Conservation (phyloP, 2,888 invertebrate genomes). For the Baronia brevicornis region DNA sequence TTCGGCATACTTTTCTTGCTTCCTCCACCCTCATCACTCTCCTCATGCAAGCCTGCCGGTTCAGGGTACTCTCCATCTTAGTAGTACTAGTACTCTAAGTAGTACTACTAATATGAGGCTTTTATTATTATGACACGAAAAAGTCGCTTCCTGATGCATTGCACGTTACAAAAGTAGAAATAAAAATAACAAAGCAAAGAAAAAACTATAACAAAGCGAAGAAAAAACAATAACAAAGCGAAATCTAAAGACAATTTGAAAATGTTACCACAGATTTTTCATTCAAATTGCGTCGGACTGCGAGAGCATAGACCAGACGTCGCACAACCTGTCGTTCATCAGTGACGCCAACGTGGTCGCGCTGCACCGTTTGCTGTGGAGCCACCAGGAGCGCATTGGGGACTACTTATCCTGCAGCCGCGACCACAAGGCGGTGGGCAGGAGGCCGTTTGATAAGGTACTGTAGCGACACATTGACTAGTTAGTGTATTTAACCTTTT, state of each 20-base stretch:
- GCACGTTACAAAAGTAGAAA: too few relatives aligned
- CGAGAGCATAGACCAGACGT: conserved; percentile 93
- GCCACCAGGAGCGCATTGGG: conserved; percentile 93
- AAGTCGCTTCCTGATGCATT: too few relatives aligned
- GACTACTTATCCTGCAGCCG: conserved; percentile 91
- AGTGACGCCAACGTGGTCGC: conserved; percentile 97
- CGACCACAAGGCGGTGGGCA: conserved; percentile 96
- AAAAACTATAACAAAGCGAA: too few relatives aligned
- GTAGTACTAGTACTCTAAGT: background rate
- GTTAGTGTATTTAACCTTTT: background rate
- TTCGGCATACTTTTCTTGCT: too few relatives aligned
- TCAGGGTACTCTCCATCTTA: too few relatives aligned
- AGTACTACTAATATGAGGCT: too few relatives aligned
- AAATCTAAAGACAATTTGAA: too few relatives aligned
- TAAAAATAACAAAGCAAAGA: too few relatives aligned
- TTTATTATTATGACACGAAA: too few relatives aligned
- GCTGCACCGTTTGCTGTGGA: conserved; percentile 93
- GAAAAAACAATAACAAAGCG: too few relatives aligned
- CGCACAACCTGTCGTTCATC: conserved; percentile 95
- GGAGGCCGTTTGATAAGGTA: conserved; percentile 93
- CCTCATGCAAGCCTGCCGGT: too few relatives aligned
- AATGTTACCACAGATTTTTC: conserved; percentile 88
- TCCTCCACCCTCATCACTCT: too few relatives aligned
- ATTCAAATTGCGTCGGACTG: conserved; percentile 97
- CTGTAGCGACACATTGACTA: background rate